A percentile compares a stretch with the other conserved stretches of the same genome.
Evolutionary conservation across 2,113 vertebrate genomes (phyloP).

Genomic region (Urocynchramus pylzowi): DNA sequence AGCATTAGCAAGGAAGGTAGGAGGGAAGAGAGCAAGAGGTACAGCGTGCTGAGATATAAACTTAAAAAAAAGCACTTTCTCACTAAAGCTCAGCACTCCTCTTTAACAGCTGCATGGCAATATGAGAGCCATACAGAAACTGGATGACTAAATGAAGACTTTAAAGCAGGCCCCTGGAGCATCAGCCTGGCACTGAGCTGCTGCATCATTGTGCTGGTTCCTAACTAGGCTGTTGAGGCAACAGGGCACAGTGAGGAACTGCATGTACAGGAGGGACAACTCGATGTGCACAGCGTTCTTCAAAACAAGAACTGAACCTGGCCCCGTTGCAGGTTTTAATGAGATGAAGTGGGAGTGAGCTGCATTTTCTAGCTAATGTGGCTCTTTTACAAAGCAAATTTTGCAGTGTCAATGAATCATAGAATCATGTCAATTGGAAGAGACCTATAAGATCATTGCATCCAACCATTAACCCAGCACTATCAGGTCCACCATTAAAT

Average conservation of each 20-base stretch:
- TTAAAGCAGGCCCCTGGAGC: background rate
- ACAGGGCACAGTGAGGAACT: background rate
- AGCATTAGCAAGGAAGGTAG: background rate
- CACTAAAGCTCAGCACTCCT: background rate
- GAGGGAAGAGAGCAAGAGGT: background rate
- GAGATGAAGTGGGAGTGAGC: background rate
- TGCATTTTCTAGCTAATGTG: background rate
- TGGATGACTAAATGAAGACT: background rate
- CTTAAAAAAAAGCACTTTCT: background rate
- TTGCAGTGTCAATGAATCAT: background rate
- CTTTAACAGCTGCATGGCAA: background rate
- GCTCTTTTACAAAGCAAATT: background rate
- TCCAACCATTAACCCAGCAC: background rate
- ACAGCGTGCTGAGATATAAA: background rate
- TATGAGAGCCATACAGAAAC: background rate
- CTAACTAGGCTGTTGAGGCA: background rate
- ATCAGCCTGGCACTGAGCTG: accelerated
- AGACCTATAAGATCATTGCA: background rate
- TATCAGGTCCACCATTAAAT: background rate
- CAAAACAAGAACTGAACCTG: background rate
- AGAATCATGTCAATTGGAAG: background rate
- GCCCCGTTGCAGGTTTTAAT: background rate
- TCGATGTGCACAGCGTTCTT: background rate
- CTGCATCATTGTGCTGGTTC: background rate
- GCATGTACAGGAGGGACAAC: accelerated